phyloP scores from a whole-genome alignment of 2,113 vertebrate genomes.

The Notothenia coriiceps region DNA sequence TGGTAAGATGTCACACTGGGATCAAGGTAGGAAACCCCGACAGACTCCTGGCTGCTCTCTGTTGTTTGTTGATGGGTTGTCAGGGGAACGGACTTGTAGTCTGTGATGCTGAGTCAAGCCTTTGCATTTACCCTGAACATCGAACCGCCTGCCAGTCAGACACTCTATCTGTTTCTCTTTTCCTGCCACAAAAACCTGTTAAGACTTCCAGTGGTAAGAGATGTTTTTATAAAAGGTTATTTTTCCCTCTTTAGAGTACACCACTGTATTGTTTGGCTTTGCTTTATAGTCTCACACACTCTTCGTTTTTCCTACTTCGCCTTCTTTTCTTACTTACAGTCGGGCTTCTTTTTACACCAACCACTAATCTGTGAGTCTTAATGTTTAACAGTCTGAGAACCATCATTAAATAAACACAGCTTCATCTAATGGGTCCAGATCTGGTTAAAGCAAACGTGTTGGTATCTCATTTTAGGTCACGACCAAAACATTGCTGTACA shows the following conservation, averaged over 20 bases:
- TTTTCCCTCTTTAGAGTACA: constrained; percentile 15
- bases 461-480: constrained; percentile 20
- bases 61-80: constrained; percentile 81
- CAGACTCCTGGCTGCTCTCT: constrained; percentile 59
- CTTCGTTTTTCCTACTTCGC: constrained; percentile 18
- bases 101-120: constrained; percentile 58
- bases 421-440: constrained; percentile 19
- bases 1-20: constrained; percentile 31
- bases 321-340: constrained; percentile 4
- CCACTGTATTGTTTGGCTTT: constrained; percentile 18
- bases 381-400: constrained; percentile 30
- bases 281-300: constrained; percentile 1
- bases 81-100: constrained; percentile 64
- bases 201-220: constrained; percentile 19
- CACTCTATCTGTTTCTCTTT: constrained; percentile 27
- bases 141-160: constrained; percentile 40
- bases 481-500: constrained; percentile 3
- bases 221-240: constrained; percentile 20
- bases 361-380: constrained; percentile 37
- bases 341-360: constrained; percentile 23
- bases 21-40: constrained; percentile 67
- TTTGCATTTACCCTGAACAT: constrained; percentile 34
- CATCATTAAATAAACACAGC: constrained; percentile 20
- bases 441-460: constrained; percentile 23
- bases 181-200: constrained; percentile 8